Conservation (phyloP, 1,140 invertebrate species). For the Macrocentrus cingulum region DNA sequence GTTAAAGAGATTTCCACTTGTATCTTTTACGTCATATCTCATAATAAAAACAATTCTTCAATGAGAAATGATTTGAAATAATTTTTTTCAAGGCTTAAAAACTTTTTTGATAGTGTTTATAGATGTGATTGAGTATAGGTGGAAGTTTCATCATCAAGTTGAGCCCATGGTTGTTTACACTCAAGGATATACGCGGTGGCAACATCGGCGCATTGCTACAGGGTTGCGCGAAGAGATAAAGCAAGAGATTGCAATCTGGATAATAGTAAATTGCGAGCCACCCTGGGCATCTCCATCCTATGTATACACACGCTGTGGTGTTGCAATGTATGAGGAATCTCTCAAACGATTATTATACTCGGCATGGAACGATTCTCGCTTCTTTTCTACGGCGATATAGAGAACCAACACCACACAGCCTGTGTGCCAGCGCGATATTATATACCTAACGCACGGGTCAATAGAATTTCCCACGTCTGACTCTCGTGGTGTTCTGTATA, state of each 20-base stretch:
- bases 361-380: constrained; percentile 13
- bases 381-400: neutral
- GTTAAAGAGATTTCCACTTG: neutral
- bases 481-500: neutral
- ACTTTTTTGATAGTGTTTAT: too few relatives aligned
- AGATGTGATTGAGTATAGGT: neutral
- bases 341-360: constrained; percentile 16
- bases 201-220: constrained; percentile 6
- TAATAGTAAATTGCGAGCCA: constrained; percentile 19
- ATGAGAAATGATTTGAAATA: too few relatives aligned
- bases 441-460: constrained; percentile 5
- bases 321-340: constrained; percentile 9
- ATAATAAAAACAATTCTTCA: too few relatives aligned
- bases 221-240: constrained; percentile 17
- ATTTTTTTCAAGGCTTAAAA: too few relatives aligned
- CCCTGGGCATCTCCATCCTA: constrained; percentile 13
- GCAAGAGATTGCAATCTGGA: constrained; percentile 18
- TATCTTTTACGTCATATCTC: neutral
- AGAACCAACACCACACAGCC: neutral
- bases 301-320: neutral
- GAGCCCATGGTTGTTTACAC: constrained; percentile 1
- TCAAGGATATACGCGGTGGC: constrained; percentile 5
- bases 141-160: neutral
- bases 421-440: neutral
- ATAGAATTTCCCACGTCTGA: constrained; percentile 6